Conservation (phyloP, 2,888 invertebrate genomes). For the Nemotelus nigrinus region DNA sequence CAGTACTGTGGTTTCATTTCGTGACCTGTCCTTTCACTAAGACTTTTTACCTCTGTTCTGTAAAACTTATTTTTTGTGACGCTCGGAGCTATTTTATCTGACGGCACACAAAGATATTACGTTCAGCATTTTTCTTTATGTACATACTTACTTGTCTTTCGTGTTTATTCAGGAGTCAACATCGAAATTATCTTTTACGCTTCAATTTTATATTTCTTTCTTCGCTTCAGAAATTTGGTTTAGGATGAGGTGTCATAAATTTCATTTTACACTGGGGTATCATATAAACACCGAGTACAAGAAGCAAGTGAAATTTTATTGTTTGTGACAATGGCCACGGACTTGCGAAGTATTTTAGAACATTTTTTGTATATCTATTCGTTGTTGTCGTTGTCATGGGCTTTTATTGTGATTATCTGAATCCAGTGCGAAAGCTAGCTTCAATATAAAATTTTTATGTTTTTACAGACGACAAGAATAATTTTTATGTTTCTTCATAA, state of each 20-base stretch:
- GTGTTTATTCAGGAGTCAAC: background rate
- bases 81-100: background rate
- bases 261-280: background rate
- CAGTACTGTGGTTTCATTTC: background rate
- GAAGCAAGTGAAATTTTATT: conserved; percentile 15
- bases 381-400: no score
- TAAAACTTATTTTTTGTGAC: background rate
- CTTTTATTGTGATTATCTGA: no score
- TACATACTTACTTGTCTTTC: background rate
- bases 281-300: no score
- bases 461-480: no score
- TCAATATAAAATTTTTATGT: no score
- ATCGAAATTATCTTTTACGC: conserved; percentile 25
- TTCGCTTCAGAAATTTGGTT: background rate
- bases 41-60: background rate
- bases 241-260: conserved; percentile 8
- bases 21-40: background rate
- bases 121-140: background rate
- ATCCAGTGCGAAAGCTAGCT: no score
- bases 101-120: background rate
- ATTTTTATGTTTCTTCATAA: no score
- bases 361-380: no score
- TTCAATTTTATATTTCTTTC: conserved; percentile 22
- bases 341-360: background rate
- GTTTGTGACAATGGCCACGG: background rate